Conservation (phyloP, 2,113 vertebrate species). For the Peromyscus polionotus region DNA sequence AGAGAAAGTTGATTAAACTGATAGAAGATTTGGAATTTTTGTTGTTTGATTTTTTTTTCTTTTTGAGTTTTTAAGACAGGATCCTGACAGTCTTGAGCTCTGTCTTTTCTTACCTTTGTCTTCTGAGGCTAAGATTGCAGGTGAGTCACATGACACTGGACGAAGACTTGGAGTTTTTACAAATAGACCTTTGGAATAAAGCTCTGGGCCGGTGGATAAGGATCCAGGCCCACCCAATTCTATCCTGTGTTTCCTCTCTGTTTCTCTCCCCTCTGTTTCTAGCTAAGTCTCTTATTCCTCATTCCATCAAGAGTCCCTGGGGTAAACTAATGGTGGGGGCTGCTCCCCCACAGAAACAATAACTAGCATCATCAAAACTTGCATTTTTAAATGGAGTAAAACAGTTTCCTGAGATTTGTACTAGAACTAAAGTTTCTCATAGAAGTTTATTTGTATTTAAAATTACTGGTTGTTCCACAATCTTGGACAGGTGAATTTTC, state of each 20-base stretch:
- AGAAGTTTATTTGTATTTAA: not conserved
- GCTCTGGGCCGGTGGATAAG: too few species aligned
- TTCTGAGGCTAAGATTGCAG: not conserved
- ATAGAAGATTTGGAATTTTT: not conserved
- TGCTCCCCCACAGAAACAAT: not conserved
- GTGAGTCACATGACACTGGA: not conserved
- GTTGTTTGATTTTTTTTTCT: not conserved
- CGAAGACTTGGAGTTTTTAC: not conserved
- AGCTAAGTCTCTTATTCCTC: too few species aligned
- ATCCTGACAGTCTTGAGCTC: not conserved
- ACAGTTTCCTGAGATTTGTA: not conserved
- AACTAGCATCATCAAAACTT: not conserved
- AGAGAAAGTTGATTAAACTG: not conserved
- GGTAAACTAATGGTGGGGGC: too few species aligned
- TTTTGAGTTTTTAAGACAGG: not conserved
- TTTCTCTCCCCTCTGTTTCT: too few species aligned
- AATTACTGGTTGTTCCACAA: not conserved
- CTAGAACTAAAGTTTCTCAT: too few species aligned
- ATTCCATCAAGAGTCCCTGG: too few species aligned
- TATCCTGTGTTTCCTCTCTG: not conserved
- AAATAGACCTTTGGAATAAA: too few species aligned
- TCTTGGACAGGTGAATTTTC: not conserved
- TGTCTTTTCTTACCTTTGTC: not conserved
- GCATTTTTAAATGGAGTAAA: not conserved
- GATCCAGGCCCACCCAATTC: too few species aligned